Evolutionary conservation across 2,888 invertebrate species (phyloP).

Genomic region (Phaedon cochleariae): DNA sequence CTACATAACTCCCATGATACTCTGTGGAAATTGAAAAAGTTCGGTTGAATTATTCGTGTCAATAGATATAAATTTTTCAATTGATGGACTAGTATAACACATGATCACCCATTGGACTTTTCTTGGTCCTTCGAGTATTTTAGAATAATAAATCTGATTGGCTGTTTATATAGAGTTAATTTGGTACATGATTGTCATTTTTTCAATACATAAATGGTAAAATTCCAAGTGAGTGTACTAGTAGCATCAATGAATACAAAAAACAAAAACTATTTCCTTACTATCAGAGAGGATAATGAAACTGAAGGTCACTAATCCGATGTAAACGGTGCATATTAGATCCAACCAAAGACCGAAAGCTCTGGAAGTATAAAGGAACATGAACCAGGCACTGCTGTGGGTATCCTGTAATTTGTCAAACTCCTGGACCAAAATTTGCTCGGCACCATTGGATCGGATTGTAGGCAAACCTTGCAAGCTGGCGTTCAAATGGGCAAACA

Average conservation of each 20-base stretch:
- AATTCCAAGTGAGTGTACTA: too few species aligned
- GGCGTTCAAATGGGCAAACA: constrained; percentile 77
- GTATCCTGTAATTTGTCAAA: constrained; percentile 68
- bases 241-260: too few species aligned
- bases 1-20: constrained; percentile 62
- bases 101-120: too few species aligned
- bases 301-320: constrained; percentile 71
- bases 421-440: constrained; percentile 67
- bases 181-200: too few species aligned
- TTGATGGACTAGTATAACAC: too few species aligned
- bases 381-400: constrained; percentile 77
- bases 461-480: constrained; percentile 78
- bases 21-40: constrained; percentile 33
- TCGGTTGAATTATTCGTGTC: too few species aligned
- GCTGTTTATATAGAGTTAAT: too few species aligned
- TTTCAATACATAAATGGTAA: too few species aligned
- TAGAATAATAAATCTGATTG: too few species aligned
- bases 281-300: constrained; percentile 66
- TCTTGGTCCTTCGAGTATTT: too few species aligned
- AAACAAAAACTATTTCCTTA: constrained; percentile 29
- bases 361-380: constrained; percentile 70
- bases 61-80: too few species aligned
- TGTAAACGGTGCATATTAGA: constrained; percentile 72
- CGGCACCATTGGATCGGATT: constrained; percentile 73
- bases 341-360: constrained; percentile 81